Percentiles rank a stretch among this genome's conserved stretches.
phyloP scores from a whole-genome alignment of 2,113 vertebrate genomes.

The Mungos mungo region DNA sequence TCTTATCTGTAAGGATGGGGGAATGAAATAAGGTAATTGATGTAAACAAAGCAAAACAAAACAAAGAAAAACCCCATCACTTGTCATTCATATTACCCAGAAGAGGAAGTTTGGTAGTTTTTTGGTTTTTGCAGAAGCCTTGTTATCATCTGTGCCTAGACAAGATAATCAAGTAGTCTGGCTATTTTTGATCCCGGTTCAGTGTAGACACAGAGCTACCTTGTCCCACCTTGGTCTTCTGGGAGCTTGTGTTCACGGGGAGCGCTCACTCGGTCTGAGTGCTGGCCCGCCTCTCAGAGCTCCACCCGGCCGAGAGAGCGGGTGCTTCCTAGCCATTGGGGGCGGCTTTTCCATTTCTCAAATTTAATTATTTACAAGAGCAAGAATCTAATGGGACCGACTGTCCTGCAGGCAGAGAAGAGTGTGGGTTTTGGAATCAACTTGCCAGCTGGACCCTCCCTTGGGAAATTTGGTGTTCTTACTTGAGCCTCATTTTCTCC shows the following conservation, averaged over 20 bases:
- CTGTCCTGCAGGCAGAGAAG: background rate
- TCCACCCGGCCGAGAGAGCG: too few relatives aligned
- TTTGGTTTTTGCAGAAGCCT: background rate
- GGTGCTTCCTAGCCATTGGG: background rate
- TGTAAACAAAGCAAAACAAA: background rate
- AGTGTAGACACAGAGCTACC: background rate
- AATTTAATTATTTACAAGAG: background rate
- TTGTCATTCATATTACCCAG: background rate
- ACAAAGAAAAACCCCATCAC: background rate
- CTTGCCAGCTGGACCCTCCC: background rate
- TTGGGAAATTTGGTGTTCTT: background rate
- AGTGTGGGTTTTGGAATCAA: background rate
- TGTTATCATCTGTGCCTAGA: background rate
- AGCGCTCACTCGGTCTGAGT: background rate
- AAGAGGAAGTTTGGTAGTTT: background rate
- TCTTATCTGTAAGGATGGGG: background rate
- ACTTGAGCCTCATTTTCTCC: background rate
- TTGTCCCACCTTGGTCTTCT: background rate
- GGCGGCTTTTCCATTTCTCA: background rate
- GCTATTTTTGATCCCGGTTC: background rate
- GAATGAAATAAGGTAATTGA: background rate
- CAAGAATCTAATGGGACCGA: background rate
- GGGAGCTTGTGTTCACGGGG: accelerated
- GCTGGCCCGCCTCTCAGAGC: background rate
- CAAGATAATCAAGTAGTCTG: background rate